Conservation (phyloP, 2,113 vertebrate genomes). For the Nycticryphes semicollaris region DNA sequence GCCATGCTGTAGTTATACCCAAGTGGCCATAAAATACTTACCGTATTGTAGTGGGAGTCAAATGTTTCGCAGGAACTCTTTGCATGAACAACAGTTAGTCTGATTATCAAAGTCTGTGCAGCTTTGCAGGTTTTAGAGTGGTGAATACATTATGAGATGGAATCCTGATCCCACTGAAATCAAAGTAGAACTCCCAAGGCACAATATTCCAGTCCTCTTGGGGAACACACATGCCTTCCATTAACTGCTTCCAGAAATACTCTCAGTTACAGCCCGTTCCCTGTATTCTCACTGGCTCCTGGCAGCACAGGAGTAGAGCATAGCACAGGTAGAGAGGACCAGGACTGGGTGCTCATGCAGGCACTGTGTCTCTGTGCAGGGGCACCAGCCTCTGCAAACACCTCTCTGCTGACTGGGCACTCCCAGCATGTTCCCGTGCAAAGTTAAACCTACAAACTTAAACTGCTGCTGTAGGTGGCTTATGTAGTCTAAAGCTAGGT, state of each 20-base stretch:
- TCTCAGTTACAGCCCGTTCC: neutral
- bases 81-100: neutral
- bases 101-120: neutral
- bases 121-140: neutral
- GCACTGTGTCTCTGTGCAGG: rapidly evolving
- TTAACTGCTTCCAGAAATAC: neutral
- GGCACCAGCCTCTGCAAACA: neutral
- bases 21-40: neutral
- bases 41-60: neutral
- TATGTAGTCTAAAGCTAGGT: neutral
- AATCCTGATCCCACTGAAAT: neutral
- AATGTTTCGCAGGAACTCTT: neutral
- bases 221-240: neutral
- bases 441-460: neutral
- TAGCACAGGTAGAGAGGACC: neutral
- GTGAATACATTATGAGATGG: neutral
- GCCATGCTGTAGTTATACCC: neutral
- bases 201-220: neutral
- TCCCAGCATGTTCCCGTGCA: neutral
- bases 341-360: neutral
- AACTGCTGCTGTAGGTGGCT: neutral
- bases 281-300: neutral
- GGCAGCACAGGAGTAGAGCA: neutral
- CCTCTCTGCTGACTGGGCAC: neutral
- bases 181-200: neutral